Evolutionary conservation across 2,888 invertebrate genomes (phyloP).

Genomic region (Conops quadrifasciatus): DNA sequence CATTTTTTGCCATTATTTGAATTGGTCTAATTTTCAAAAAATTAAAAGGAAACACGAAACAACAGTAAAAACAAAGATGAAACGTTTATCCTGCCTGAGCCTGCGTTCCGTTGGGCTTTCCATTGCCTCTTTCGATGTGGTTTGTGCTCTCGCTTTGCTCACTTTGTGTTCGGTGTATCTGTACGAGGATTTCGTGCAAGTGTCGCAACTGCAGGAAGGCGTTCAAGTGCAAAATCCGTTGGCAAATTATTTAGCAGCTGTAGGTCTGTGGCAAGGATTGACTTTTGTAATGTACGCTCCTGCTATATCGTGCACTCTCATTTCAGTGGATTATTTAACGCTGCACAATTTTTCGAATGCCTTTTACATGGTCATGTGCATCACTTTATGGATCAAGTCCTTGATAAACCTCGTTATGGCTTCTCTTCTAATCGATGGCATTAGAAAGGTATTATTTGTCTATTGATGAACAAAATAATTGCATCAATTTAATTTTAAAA

Average conservation of each 20-base stretch:
- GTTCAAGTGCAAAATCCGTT: constrained; percentile 55
- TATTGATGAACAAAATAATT: neutral
- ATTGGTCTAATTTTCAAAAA: constrained; percentile 29
- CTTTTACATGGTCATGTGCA: constrained; percentile 58
- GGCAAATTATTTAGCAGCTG: constrained; percentile 52
- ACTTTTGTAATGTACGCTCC: too few relatives aligned
- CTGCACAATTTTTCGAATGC: constrained; percentile 59
- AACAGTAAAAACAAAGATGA: constrained; percentile 49
- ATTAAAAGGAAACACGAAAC: constrained; percentile 31
- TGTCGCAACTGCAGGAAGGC: constrained; percentile 54
- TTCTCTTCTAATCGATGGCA: constrained; percentile 57
- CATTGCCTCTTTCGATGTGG: constrained; percentile 55
- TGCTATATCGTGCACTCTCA: neutral
- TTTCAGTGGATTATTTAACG: constrained; percentile 56
- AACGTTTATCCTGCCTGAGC: constrained; percentile 56
- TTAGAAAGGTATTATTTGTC: constrained; percentile 51
- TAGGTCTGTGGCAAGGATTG: constrained; percentile 47
- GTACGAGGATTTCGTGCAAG: constrained; percentile 54
- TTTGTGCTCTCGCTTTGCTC: constrained; percentile 50
- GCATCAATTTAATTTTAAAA: neutral
- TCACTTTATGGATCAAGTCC: constrained; percentile 57
- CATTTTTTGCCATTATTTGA: too few relatives aligned
- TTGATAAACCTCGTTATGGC: constrained; percentile 59
- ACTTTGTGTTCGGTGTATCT: constrained; percentile 55
- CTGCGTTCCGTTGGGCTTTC: constrained; percentile 52